Percentiles rank a stretch among this genome's conserved stretches.
Evolutionary conservation across 2,113 vertebrate genomes (phyloP).

Genomic region (Macrotis lagotis): DNA sequence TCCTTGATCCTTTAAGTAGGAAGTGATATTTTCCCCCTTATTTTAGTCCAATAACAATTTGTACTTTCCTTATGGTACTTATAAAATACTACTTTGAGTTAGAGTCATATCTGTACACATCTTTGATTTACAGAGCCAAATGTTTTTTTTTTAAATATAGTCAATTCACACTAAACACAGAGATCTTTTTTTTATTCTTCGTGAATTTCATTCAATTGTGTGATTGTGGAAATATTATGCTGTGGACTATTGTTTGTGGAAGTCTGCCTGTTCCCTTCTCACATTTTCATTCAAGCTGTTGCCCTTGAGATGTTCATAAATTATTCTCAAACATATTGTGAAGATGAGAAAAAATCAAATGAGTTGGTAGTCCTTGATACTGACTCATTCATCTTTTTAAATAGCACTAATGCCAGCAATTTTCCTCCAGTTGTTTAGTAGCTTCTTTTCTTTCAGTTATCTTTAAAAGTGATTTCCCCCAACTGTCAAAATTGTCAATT

Average conservation of each 20-base stretch:
- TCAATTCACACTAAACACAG: background rate
- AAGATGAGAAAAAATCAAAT: background rate
- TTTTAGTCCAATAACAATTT: background rate
- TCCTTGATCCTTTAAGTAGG: background rate
- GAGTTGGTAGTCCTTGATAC: background rate
- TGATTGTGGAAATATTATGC: background rate
- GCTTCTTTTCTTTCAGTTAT: background rate
- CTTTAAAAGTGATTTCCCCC: background rate
- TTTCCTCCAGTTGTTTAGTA: no score
- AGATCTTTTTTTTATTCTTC: background rate
- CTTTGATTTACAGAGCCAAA: background rate
- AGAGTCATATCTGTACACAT: background rate
- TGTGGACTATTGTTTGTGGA: background rate
- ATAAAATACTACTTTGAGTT: background rate
- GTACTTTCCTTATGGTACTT: background rate
- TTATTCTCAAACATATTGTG: background rate
- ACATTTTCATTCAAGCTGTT: background rate
- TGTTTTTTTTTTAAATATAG: background rate
- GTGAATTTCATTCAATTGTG: background rate
- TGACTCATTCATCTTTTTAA: background rate
- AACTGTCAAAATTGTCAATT: background rate
- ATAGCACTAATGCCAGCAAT: background rate
- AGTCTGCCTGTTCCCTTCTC: background rate
- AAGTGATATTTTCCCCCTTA: background rate
- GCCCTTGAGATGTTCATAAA: background rate